phyloP scores from a whole-genome alignment of 2,797 vertebrate genomes.

The Coilia nasus region DNA sequence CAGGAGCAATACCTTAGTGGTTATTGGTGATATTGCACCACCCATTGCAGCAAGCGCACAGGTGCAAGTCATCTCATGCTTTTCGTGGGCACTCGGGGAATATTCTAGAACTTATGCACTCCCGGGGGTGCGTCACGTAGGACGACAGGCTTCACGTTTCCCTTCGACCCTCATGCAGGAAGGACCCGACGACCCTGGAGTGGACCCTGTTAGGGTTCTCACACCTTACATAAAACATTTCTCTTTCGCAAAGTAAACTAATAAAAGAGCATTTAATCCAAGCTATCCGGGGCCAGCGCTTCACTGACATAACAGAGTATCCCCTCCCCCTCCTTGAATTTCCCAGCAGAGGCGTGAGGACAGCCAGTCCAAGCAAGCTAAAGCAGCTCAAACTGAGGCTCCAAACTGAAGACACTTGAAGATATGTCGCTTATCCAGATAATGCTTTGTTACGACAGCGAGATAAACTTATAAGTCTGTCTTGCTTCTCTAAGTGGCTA shows the following conservation, averaged over 20 bases:
- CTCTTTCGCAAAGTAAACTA: neutral
- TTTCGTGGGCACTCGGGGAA: neutral
- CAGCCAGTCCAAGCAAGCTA: neutral
- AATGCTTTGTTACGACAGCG: neutral
- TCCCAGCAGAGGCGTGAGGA: neutral
- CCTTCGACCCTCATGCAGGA: neutral
- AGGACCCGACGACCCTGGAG: neutral
- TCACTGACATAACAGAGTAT: neutral
- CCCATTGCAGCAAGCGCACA: conserved; percentile 2
- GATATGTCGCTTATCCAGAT: neutral
- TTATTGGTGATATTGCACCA: neutral
- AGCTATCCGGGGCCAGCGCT: neutral
- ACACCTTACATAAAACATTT: no score
- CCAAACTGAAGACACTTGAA: conserved; percentile 4
- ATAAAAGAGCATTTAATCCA: neutral
- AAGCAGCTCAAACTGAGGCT: neutral
- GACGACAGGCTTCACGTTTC: neutral
- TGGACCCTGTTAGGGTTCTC: neutral
- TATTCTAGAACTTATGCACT: neutral
- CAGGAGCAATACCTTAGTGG: neutral
- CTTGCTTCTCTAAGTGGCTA: neutral
- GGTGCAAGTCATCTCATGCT: conserved; percentile 14
- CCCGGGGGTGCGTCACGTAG: neutral
- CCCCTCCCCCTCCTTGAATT: neutral
- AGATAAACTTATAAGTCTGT: neutral